Evolutionary conservation across 2,797 vertebrate genomes (phyloP).

Genomic region (Mionectes olivaceus): DNA sequence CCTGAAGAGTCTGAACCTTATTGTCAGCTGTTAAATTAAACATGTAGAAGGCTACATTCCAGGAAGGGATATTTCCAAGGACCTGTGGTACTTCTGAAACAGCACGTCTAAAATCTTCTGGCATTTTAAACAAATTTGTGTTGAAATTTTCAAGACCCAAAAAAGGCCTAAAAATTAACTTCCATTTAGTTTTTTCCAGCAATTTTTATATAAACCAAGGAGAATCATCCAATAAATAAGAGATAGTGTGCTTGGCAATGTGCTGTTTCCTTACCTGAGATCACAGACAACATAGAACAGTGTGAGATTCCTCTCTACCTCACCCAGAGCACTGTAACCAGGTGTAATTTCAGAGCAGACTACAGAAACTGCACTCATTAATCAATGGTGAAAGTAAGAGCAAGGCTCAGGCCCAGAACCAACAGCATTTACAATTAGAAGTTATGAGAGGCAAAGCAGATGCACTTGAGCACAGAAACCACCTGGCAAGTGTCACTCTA

Average conservation of each 20-base stretch:
- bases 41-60: not conserved
- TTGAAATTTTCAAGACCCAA: not conserved
- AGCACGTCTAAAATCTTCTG: not conserved
- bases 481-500: constrained; percentile 34
- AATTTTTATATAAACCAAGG: not conserved
- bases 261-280: not conserved
- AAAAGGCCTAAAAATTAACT: not conserved
- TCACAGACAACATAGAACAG: not conserved
- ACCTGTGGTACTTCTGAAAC: not conserved
- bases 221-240: not conserved
- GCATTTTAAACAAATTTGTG: not conserved
- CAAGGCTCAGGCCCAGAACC: not conserved
- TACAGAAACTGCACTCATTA: not conserved
- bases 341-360: not conserved
- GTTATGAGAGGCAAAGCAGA: not conserved
- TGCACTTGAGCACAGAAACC: constrained; percentile 15
- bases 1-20: not conserved
- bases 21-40: constrained; percentile 14
- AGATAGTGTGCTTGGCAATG: not conserved
- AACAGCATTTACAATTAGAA: not conserved
- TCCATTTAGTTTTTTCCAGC: not conserved
- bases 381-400: not conserved
- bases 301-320: not conserved
- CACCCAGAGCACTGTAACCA: not conserved
- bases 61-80: not conserved